A percentile compares a stretch with the other conserved stretches of the same genome.
Evolutionary conservation across 92 coral and sea anemone genomes (phyloP).

Genomic region (Pocillopora grandis): DNA sequence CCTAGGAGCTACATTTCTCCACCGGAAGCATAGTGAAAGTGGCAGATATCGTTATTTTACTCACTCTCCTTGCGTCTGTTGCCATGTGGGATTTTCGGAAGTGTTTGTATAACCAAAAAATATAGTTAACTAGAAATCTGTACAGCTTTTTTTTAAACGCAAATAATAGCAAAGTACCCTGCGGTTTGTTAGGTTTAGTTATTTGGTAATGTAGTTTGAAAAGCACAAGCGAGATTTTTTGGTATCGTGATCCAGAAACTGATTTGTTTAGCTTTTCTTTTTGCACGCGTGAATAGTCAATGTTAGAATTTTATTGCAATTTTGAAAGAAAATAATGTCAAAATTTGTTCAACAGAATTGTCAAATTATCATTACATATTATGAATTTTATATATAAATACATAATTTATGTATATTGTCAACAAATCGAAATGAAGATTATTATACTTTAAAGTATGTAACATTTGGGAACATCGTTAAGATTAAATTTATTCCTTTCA

Average conservation of each 20-base stretch:
- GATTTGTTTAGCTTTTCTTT: conserved; percentile 30
- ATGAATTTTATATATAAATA: conserved; percentile 46
- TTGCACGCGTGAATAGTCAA: conserved; percentile 4
- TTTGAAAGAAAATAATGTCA: conserved; percentile 44
- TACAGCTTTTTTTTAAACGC: conserved; percentile 29
- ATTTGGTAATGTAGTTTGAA: too few relatives aligned
- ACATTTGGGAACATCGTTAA: conserved; percentile 42
- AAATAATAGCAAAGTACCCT: neutral
- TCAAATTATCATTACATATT: conserved; percentile 31
- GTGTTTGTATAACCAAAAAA: conserved; percentile 11
- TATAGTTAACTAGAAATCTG: neutral
- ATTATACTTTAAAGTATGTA: conserved; percentile 29
- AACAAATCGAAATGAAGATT: conserved; percentile 29
- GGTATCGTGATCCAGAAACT: conserved; percentile 11
- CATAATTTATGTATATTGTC: conserved; percentile 36
- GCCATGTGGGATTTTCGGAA: neutral
- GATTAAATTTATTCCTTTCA: conserved; percentile 17
- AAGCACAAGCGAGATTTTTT: neutral
- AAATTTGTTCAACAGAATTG: conserved; percentile 14
- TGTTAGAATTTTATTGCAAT: conserved; percentile 11
- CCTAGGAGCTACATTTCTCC: too few relatives aligned
- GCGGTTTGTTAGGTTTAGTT: neutral
- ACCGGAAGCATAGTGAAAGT: neutral
- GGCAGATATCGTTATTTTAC: neutral
- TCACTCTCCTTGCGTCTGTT: neutral